Evolutionary conservation across 2,113 vertebrate genomes (phyloP), one percentile per base, ranked within the genome.

Genomic region (Campylomormyrus tamandua): DNA sequence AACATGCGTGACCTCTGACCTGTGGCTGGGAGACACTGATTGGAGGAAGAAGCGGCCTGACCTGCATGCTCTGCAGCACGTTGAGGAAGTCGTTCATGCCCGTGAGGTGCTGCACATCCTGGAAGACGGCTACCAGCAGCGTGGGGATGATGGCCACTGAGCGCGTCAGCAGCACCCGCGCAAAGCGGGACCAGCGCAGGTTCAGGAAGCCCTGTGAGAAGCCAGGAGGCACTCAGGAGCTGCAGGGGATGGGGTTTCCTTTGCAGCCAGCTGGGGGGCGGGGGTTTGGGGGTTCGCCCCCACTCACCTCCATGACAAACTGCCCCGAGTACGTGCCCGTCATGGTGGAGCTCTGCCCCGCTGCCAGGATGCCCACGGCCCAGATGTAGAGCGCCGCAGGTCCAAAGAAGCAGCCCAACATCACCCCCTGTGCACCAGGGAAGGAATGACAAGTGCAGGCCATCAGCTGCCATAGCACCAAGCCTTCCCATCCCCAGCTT

Each of bases 261-360:
- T 3, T 17, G 6, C 42, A 39, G 21, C 21, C 35, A 8, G 80
- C 10, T 19, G 31, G 2, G 6, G 17, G 31, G 39, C 5, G 2
- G 48, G 5, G n/a, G 45, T 3, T 52, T 24, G 84, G 15, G 48
- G 45, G 9, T 86, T 24, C 5, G 84, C 87, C 11, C 92, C 98
- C 98, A 87, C 87, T 15, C 92, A 99, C 98, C 97, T 99, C 98
- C 98, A 99, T 99, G 35, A 98, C 98, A 66, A 99, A 99, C 96
- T 99, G 98, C 21, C 98, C 98, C 0, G 98, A 98, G 92, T 99
- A 99, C 0, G 98, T 99, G 66, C 98, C 98, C 0, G 98, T 99
- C 98, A 99, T 99, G 15, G 98, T 99, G 35, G 98, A 99, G 94
- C 98, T 99, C 96, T 99, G 98, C 31, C 98, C 98, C 0, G 98